These are phyloP conservation scores for Gerris lacustris DNA, from an alignment of 2,888 invertebrate species.

Conservation along the genomic window DNA sequence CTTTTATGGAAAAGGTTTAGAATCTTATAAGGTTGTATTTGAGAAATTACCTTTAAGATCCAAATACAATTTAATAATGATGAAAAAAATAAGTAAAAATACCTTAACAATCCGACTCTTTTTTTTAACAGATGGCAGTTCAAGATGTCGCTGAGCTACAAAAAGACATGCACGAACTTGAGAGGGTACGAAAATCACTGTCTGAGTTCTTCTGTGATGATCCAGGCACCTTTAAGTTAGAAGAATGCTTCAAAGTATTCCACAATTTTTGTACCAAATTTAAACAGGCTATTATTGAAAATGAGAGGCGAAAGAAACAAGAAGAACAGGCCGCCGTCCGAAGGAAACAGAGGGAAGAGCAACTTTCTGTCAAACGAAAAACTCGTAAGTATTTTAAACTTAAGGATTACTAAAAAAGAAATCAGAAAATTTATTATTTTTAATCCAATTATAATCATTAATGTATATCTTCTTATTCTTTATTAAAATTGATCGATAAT, in stretches of 20 bases:
- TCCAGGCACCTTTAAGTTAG: conserved; percentile 72
- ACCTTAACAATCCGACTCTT: no score
- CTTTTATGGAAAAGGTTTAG: no score
- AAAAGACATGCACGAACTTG: conserved; percentile 69
- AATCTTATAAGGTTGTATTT: no score
- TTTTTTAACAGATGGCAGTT: conserved; percentile 52
- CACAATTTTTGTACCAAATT: conserved; percentile 80
- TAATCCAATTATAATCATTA: no score
- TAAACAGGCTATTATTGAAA: conserved; percentile 70
- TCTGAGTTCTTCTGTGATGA: conserved; percentile 94
- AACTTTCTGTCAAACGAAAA: conserved; percentile 48
- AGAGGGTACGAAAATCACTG: conserved; percentile 62
- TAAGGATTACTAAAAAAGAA: neutral
- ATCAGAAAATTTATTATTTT: no score
- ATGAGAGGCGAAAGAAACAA: conserved; percentile 64
- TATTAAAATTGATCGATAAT: no score
- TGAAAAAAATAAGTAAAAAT: no score
- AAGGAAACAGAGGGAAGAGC: conserved; percentile 60
- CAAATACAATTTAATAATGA: no score
- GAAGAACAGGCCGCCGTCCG: conserved; percentile 77
- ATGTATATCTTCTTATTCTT: no score
- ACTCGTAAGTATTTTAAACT: conserved; percentile 41
- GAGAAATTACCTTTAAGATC: no score
- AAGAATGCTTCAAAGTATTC: conserved; percentile 85
- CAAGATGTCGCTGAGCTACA: conserved; percentile 64